Base-by-base conservation (phyloP, 2,888 invertebrate species). In the Aleiodes leptofemur region DNA sequence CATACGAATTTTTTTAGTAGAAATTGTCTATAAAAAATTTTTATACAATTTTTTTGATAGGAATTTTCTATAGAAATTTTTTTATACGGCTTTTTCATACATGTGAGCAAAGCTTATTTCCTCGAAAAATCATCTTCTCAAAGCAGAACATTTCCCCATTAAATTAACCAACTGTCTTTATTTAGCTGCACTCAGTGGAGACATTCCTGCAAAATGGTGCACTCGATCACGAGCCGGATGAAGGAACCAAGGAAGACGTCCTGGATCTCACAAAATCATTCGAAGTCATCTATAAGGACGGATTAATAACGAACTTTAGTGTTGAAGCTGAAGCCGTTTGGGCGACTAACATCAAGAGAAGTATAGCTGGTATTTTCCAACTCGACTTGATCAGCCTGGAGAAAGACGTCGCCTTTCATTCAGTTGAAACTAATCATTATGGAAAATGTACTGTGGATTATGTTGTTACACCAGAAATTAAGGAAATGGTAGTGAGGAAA, bases 291-390 rank as follows among this genome's bases (percentile, higher is more conserved):
- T 86, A 88, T 55, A 82, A 81, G 11, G 81, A 81, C 74, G 89
- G 89, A 3, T 81, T 86, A 8, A 76, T 87, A 6, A 81, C 86
- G 78, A 88, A 88, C 81, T 86, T 89, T 31, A 89, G 85, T 57
- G 81, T 83, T 8, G 85, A 85, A 38, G 69, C 74, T 34, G 94
- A 93, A 81, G 92, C 93, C 0, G 89, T 91, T 0, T 94, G 94
- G 94, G 91, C 93, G 0, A 92, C 91, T 29, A 94, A 94, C 83
- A 91, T 94, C 73, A 94, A 94, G 84, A 89, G 94, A 68, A 94
- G 93, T 0, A 90, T 94, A 59, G 93, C 93, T 0, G 91, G 93
- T 14, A 92, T 93, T 78, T 90, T 94, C 43, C 94, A 94, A 82
- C 86, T 94, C 43, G 93, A 93, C 79, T 80, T 88, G n/a, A 59